Percentiles rank a stretch among this genome's conserved stretches.
Conservation (phyloP, 2,797 vertebrate species). For the Pseudotriccus pelzelni region DNA sequence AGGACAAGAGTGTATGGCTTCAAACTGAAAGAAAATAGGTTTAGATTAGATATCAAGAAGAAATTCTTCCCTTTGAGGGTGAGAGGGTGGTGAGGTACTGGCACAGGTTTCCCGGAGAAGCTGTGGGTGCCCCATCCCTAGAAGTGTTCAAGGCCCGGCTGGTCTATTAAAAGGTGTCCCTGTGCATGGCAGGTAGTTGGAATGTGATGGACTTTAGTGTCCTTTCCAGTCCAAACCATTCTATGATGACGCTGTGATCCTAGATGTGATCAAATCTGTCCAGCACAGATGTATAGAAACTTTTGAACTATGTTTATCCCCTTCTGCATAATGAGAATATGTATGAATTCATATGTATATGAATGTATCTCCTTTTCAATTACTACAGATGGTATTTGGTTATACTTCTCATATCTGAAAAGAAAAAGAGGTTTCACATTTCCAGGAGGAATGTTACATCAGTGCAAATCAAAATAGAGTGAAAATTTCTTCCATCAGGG, state of each 20-base stretch:
- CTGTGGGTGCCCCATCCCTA: accelerated
- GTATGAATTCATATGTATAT: neutral
- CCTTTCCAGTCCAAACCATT: neutral
- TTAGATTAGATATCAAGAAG: neutral
- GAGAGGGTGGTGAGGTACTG: neutral
- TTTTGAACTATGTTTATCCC: neutral
- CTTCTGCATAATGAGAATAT: neutral
- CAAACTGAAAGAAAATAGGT: accelerated
- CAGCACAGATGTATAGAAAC: neutral
- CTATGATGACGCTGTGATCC: neutral
- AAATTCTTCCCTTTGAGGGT: accelerated
- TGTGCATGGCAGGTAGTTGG: neutral
- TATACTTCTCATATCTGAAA: neutral
- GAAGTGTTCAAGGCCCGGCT: neutral
- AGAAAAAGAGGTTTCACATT: neutral
- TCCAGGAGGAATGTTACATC: neutral
- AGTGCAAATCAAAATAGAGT: neutral
- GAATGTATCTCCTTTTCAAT: neutral
- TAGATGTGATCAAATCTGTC: neutral
- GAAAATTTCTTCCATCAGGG: neutral
- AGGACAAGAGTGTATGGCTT: neutral
- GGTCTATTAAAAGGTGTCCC: neutral
- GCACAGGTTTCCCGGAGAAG: accelerated
- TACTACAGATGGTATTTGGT: neutral
- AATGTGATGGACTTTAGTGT: neutral